Conservation (phyloP, 2,113 vertebrate species). For the Stictonetta naevosa region DNA sequence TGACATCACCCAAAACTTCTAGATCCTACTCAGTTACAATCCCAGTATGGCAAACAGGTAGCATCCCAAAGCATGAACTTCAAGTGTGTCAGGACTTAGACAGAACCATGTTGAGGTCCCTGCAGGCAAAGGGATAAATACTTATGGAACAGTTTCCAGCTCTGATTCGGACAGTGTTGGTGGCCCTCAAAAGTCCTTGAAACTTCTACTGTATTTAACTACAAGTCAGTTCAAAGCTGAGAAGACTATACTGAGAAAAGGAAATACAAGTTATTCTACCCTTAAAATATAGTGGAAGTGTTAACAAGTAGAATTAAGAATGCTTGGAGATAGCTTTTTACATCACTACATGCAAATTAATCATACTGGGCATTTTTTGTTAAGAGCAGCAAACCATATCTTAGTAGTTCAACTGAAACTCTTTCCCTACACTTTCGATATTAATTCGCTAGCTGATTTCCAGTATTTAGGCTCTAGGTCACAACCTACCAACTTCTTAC, state of each 20-base stretch:
- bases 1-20: neutral
- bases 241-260: neutral
- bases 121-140: neutral
- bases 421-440: neutral
- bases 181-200: neutral
- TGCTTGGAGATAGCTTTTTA: neutral
- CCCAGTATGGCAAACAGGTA: neutral
- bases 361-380: neutral
- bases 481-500: neutral
- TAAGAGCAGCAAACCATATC: neutral
- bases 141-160: neutral
- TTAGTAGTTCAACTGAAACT: neutral
- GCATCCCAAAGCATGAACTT: neutral
- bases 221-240: neutral
- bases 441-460: constrained; percentile 4
- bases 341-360: neutral
- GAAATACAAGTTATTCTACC: neutral
- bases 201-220: neutral
- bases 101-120: neutral
- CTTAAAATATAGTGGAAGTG: neutral
- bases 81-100: neutral
- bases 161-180: neutral
- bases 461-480: constrained; percentile 15
- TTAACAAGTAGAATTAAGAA: neutral
- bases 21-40: neutral